These are phyloP conservation scores for Sclerurus mexicanus DNA, from an alignment of 2,113 vertebrate species.

Conservation along the genomic window DNA sequence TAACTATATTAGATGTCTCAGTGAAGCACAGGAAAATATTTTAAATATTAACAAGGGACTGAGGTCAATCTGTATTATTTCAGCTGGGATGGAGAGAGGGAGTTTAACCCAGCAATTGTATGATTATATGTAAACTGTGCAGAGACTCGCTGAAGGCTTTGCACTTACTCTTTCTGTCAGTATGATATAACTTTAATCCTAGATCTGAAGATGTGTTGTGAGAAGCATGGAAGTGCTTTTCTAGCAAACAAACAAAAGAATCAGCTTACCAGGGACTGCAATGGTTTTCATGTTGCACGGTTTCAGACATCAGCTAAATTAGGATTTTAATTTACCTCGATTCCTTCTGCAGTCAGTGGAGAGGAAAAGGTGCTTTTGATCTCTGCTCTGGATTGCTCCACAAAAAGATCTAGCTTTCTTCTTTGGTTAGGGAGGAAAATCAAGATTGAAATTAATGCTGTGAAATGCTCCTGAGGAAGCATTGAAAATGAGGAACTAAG, in stretches of 20 bases:
- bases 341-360: not conserved
- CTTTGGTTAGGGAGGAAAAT: not conserved
- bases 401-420: not conserved
- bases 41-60: slow-evolving; percentile 23
- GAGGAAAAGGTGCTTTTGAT: not conserved
- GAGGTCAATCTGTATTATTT: not conserved
- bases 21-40: not conserved
- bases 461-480: not conserved
- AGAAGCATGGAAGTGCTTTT: not conserved
- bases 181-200: not conserved
- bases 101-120: not conserved
- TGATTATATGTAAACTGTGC: not conserved
- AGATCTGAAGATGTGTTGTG: not conserved
- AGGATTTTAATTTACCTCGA: not conserved
- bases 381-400: not conserved
- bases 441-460: not conserved
- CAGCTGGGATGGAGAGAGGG: not conserved
- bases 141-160: not conserved
- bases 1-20: not conserved
- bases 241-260: not conserved
- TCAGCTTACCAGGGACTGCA: not conserved
- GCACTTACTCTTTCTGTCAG: not conserved
- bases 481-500: not conserved
- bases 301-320: not conserved
- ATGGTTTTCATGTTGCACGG: not conserved